A percentile compares a stretch with the other conserved stretches of the same genome.
Evolutionary conservation across 2,888 invertebrate genomes (phyloP).

Genomic region (Cordilura impudica): DNA sequence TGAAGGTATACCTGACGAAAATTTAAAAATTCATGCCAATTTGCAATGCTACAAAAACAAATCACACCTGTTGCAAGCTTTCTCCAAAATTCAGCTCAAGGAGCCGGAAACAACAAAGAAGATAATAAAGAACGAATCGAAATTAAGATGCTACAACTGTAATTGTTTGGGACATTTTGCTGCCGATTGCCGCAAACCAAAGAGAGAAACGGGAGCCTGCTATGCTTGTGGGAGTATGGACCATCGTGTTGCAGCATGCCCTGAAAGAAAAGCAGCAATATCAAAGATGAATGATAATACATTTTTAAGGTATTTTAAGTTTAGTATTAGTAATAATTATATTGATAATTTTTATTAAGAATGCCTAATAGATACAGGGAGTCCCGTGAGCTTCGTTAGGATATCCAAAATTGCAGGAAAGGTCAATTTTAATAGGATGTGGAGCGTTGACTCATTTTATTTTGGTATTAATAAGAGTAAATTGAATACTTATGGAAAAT

Average conservation of each 20-base stretch:
- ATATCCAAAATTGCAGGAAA: neutral
- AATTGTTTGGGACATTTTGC: slow-evolving; percentile 48
- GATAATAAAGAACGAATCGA: neutral
- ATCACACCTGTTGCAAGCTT: slow-evolving; percentile 40
- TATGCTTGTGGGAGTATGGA: slow-evolving; percentile 44
- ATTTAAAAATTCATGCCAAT: slow-evolving; percentile 38
- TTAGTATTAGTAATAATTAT: slow-evolving; percentile 1
- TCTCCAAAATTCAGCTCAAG: slow-evolving; percentile 32
- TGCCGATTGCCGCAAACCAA: slow-evolving; percentile 41
- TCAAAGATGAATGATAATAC: neutral
- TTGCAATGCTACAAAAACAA: slow-evolving; percentile 43
- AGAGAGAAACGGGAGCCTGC: slow-evolving; percentile 44
- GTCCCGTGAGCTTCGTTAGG: slow-evolving; percentile 16
- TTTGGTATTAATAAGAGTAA: slow-evolving; percentile 27
- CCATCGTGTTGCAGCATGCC: slow-evolving; percentile 38
- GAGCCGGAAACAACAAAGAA: neutral
- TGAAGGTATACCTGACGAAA: slow-evolving; percentile 51
- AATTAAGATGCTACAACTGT: slow-evolving; percentile 22
- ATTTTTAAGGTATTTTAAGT: slow-evolving; percentile 44
- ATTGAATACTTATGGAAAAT: slow-evolving; percentile 22
- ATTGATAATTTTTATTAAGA: slow-evolving; percentile 23
- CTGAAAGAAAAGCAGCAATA: slow-evolving; percentile 9
- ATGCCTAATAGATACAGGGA: slow-evolving; percentile 20
- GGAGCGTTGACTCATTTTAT: neutral
- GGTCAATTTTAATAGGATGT: neutral